phyloP scores from a whole-genome alignment of 2,888 invertebrate species.

The Lycocerus yunnanus region DNA sequence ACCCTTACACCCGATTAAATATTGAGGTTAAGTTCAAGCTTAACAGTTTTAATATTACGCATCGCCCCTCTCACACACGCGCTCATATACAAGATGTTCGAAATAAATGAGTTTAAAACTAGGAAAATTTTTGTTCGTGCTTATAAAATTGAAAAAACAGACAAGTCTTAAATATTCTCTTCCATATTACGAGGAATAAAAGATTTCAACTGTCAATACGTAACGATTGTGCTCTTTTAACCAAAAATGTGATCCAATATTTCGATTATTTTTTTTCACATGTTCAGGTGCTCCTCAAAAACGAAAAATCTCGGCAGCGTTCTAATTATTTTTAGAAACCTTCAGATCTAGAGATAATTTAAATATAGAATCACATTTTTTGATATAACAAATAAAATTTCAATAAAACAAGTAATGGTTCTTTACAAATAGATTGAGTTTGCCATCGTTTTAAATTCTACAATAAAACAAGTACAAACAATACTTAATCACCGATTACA shows the following conservation, averaged over 20 bases:
- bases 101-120: not conserved
- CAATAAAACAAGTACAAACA: not conserved
- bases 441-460: not conserved
- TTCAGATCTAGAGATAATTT: constrained; percentile 19
- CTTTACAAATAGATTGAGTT: not conserved
- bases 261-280: not conserved
- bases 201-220: not conserved
- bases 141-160: not conserved
- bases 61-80: not conserved
- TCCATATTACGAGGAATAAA: not conserved
- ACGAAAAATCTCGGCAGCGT: not conserved
- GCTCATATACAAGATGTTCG: not conserved
- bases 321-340: constrained; percentile 3
- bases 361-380: constrained; percentile 18
- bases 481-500: not conserved
- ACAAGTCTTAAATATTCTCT: not conserved
- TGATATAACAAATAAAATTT: constrained; percentile 4
- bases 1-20: not conserved
- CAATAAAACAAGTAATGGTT: not conserved
- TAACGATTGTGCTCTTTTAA: not conserved
- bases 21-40: not conserved
- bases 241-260: not conserved
- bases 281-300: not conserved
- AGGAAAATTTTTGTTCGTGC: not conserved
- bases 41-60: not conserved